phyloP scores from a whole-genome alignment of 2,113 vertebrate genomes.

The Carassius auratus region DNA sequence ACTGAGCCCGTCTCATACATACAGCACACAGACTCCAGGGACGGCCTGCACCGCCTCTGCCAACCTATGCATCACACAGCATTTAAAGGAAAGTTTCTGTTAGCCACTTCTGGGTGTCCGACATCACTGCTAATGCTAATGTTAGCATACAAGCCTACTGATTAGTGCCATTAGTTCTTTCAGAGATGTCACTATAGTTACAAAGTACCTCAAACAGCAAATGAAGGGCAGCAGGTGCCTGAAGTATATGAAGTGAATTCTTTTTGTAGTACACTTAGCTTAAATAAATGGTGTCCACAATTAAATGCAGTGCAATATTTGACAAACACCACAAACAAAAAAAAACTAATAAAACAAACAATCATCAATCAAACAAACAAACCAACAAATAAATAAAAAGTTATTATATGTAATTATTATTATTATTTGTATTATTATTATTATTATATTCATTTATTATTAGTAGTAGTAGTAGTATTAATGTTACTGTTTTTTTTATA shows the following conservation, averaged over 20 bases:
- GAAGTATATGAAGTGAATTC: too few species aligned
- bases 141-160: conserved; percentile 43
- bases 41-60: neutral
- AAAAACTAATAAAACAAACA: too few species aligned
- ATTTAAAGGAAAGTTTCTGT: neutral
- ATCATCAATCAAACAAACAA: too few species aligned
- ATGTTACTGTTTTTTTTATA: too few species aligned
- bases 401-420: too few species aligned
- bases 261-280: neutral
- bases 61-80: neutral
- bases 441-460: too few species aligned
- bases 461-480: too few species aligned
- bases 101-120: neutral
- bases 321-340: too few species aligned
- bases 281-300: neutral
- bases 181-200: conserved; percentile 9
- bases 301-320: neutral
- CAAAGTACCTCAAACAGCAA: conserved; percentile 10
- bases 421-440: too few species aligned
- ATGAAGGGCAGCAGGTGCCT: neutral
- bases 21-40: conserved; percentile 34
- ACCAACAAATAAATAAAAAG: too few species aligned
- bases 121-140: conserved; percentile 12
- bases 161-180: conserved; percentile 45
- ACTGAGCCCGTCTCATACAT: conserved; percentile 41